Percentiles rank a stretch among this genome's conserved stretches.
phyloP scores from a whole-genome alignment of 2,888 invertebrate genomes.

The Isotomurus palustris region DNA sequence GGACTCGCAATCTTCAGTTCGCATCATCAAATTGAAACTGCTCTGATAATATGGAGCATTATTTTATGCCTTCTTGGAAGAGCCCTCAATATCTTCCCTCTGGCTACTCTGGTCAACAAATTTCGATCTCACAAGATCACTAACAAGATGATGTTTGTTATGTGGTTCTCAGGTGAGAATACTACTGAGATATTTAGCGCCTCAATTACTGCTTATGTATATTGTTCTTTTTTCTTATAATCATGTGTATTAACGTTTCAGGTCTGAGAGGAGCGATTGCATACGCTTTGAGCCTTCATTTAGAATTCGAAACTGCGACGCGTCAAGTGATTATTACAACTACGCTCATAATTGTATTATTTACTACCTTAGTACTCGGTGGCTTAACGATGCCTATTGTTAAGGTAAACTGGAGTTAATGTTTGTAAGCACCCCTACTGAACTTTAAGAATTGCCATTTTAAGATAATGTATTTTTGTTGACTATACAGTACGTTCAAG shows the following conservation, averaged over 20 bases:
- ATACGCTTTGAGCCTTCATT: constrained; percentile 91
- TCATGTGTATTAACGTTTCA: constrained; percentile 53
- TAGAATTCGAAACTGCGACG: constrained; percentile 89
- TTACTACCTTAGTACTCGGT: constrained; percentile 91
- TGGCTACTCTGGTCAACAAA: constrained; percentile 87
- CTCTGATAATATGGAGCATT: constrained; percentile 91
- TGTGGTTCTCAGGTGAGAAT: constrained; percentile 72
- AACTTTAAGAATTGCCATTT: neutral
- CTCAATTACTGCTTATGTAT: neutral
- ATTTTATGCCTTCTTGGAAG: constrained; percentile 86
- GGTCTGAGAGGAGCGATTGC: constrained; percentile 89
- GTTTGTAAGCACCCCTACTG: neutral
- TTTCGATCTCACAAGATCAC: constrained; percentile 97
- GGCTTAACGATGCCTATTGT: constrained; percentile 96
- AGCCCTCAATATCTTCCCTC: constrained; percentile 93
- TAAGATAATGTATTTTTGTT: constrained; percentile 4
- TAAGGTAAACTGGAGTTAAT: constrained; percentile 56
- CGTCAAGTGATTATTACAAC: constrained; percentile 95
- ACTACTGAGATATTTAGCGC: neutral
- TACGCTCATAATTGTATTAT: constrained; percentile 93
- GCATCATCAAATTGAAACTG: constrained; percentile 83
- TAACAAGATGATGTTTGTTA: constrained; percentile 97
- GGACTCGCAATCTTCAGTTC: constrained; percentile 93
- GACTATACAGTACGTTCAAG: constrained; percentile 65
- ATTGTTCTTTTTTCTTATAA: neutral